Conservation (phyloP, 1,140 invertebrate species). For the Penaeus japonicus region DNA sequence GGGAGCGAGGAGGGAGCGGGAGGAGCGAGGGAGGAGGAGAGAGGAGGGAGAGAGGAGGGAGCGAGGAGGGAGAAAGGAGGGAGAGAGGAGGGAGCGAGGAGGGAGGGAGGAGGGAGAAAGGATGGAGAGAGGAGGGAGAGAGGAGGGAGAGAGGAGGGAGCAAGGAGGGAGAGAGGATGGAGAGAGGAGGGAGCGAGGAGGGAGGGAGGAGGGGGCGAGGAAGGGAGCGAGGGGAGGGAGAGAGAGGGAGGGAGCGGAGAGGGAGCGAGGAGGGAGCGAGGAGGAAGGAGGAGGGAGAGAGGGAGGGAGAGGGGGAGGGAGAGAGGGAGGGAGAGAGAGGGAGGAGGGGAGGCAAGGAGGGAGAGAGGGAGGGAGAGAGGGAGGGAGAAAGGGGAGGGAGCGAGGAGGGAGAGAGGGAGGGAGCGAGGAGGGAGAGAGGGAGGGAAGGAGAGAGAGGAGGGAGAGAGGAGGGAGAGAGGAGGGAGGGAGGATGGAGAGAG, state of each 20-base stretch:
- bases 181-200: not conserved
- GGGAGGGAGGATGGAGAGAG: not conserved
- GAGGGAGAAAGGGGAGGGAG: not conserved
- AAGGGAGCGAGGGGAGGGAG: not conserved
- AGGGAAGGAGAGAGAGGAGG: not conserved
- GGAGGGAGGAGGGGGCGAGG: not conserved
- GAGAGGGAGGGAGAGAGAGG: not conserved
- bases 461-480: not conserved
- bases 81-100: not conserved
- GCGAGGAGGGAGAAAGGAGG: not conserved
- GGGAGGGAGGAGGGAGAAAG: not conserved
- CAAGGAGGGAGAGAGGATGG: not conserved
- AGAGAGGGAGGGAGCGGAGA: not conserved
- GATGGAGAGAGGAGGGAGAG: not conserved
- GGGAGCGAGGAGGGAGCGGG: not conserved
- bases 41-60: not conserved
- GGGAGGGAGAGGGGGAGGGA: not conserved
- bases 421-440: not conserved
- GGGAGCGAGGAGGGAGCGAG: not conserved
- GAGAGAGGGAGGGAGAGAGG: not conserved
- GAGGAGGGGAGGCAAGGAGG: not conserved
- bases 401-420: not conserved
- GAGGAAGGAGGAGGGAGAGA: not conserved
- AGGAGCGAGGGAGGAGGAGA: not conserved
- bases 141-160: not conserved